Conservation (phyloP, 2,797 vertebrate genomes). For the Sebastes nivosus region DNA sequence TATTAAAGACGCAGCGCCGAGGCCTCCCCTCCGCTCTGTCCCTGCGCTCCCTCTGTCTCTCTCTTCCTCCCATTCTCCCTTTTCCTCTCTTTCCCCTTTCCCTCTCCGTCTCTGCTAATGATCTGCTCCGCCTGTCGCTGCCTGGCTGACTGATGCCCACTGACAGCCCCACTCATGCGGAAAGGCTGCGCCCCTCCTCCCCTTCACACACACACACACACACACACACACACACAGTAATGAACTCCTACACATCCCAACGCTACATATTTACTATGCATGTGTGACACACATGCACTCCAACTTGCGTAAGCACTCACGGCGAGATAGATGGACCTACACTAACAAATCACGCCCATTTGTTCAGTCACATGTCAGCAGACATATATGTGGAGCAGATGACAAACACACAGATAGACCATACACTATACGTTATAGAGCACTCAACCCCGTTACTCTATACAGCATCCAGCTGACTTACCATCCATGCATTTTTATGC, state of each 20-base stretch:
- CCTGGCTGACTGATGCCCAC: slow-evolving; percentile 75
- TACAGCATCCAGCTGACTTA: slow-evolving; percentile 25
- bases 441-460: neutral
- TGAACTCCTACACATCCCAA: slow-evolving; percentile 49
- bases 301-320: slow-evolving; percentile 45
- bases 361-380: slow-evolving; percentile 68
- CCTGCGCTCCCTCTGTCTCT: slow-evolving; percentile 43
- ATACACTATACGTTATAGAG: slow-evolving; percentile 2
- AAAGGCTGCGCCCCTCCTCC: slow-evolving; percentile 66
- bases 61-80: slow-evolving; percentile 34
- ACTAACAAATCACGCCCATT: slow-evolving; percentile 67
- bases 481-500: slow-evolving; percentile 57
- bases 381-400: slow-evolving; percentile 44
- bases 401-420: slow-evolving; percentile 46
- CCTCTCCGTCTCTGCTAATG: slow-evolving; percentile 69
- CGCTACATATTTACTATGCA: slow-evolving; percentile 59
- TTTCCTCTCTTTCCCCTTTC: slow-evolving; percentile 34
- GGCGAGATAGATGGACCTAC: slow-evolving; percentile 45
- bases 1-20: slow-evolving; percentile 53
- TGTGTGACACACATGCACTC: slow-evolving; percentile 61
- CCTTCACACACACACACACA: slow-evolving; percentile 25
- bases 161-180: slow-evolving; percentile 76
- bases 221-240: slow-evolving; percentile 34
- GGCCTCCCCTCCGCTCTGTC: slow-evolving; percentile 51
- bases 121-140: slow-evolving; percentile 73